phyloP scores from a whole-genome alignment of 1,140 invertebrate genomes.

The Caenorhabditis tropicalis region DNA sequence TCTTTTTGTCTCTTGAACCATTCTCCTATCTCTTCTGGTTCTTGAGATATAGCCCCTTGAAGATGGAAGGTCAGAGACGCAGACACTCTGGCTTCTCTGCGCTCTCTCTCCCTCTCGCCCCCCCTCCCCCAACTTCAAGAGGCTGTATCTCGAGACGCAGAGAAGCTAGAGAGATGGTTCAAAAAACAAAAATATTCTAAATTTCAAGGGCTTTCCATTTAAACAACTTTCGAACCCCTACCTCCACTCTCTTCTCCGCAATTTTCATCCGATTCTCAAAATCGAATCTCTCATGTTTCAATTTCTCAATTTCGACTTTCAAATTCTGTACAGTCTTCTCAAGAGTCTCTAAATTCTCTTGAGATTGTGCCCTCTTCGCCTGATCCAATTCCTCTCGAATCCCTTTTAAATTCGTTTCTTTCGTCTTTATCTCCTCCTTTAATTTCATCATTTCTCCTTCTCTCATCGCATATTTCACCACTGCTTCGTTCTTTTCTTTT shows the following conservation, averaged over 20 bases:
- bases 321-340: slow-evolving; percentile 44
- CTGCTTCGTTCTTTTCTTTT: slow-evolving; percentile 56
- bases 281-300: slow-evolving; percentile 49
- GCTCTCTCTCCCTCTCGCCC: too few species aligned
- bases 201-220: background rate
- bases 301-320: slow-evolving; percentile 44
- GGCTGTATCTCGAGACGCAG: too few species aligned
- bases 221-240: background rate
- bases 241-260: slow-evolving; percentile 50
- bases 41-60: too few species aligned
- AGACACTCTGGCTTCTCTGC: too few species aligned
- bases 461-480: slow-evolving; percentile 56
- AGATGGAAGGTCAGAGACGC: too few species aligned
- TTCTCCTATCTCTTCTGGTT: too few species aligned
- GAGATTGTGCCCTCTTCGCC: background rate
- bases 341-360: background rate
- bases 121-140: too few species aligned
- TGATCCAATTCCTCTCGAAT: slow-evolving; percentile 4
- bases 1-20: too few species aligned
- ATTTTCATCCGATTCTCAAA: slow-evolving; percentile 56
- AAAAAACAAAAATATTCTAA: background rate
- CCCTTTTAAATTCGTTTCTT: slow-evolving; percentile 39
- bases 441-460: slow-evolving; percentile 55
- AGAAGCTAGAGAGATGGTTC: too few species aligned
- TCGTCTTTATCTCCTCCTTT: slow-evolving; percentile 9